phyloP scores from a whole-genome alignment of 2,113 vertebrate genomes.

The Pygathrix nemaeus region DNA sequence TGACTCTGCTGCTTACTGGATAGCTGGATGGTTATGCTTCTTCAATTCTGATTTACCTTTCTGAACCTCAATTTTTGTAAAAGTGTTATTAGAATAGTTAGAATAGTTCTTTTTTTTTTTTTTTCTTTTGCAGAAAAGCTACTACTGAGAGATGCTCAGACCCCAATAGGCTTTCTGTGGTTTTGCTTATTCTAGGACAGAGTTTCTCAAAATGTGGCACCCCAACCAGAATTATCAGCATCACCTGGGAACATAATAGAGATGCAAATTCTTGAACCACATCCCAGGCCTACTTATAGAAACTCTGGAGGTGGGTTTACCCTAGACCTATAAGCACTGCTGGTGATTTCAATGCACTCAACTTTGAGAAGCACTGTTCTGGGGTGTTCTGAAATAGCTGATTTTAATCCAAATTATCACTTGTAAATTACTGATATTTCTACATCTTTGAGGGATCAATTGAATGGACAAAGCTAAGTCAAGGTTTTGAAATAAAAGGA shows the following conservation, averaged over 20 bases:
- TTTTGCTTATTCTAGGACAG: not conserved
- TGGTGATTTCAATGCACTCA: not conserved
- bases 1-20: not conserved
- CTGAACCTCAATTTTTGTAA: not conserved
- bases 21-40: not conserved
- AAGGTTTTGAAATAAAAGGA: not conserved
- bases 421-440: not conserved
- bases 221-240: not conserved
- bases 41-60: not conserved
- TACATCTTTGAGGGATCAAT: not conserved
- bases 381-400: not conserved
- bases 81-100: not conserved
- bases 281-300: not conserved
- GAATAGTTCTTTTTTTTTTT: not conserved
- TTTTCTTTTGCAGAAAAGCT: not conserved
- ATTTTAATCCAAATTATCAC: not conserved
- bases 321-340: not conserved
- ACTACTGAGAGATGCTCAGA: not conserved
- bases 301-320: not conserved
- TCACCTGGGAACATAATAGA: not conserved
- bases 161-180: not conserved
- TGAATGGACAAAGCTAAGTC: not conserved
- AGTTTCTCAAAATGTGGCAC: not conserved
- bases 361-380: not conserved
- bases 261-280: not conserved